Evolutionary conservation across 2,888 invertebrate genomes (phyloP), one percentile per base, ranked within the genome.

Genomic region (Cheiracanthium punctorium): DNA sequence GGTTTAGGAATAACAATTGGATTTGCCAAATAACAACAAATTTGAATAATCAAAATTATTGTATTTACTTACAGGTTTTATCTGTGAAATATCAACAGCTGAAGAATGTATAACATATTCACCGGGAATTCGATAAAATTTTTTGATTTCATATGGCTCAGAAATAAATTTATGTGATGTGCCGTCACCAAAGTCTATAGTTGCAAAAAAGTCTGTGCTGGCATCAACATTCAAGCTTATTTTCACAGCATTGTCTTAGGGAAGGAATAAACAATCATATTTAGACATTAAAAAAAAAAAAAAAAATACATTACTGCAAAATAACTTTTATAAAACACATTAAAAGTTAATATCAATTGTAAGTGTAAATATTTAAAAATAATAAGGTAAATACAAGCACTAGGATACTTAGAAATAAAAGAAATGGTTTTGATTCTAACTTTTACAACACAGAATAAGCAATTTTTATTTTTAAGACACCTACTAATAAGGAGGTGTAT

Each of bases 111-210:
- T 14, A 0, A 10, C 64, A 69, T 80, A 86, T 64, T 76, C 75
- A 48, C 85, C 85, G 29, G 80, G 80, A 43, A 80, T 28, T 37
- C 20, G 28, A 12, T 80, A 86, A 71, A 52, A 64, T 17, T 80
- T 80, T 48, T 75, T 48, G 37, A 75, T 30, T 5, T 10, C 24
- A 70, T 30, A 80, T 8, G 80, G 41, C 17, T 64, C 65, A 5
- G 80, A 32, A 24, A 24, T 43, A 7, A 76, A 64, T 5, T 29
- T 73, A 20, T 65, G 37, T 12, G 30, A 41, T 12, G 33, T 71
- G 7, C 80, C 80, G 71, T 86, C 85, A 30, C 85, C 85, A 75
- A 80, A 86, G 8, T 75, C 8, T 7, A 86, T n/a, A 10, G 17
- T 20, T 12, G 58, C 75, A n/a, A 29, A 33, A 52, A 74, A 65